Percentiles rank a stretch among this genome's conserved stretches.
These are phyloP conservation scores for Melanotaenia nigrans DNA, from an alignment of 2,797 vertebrate genomes.

Conservation along the genomic window DNA sequence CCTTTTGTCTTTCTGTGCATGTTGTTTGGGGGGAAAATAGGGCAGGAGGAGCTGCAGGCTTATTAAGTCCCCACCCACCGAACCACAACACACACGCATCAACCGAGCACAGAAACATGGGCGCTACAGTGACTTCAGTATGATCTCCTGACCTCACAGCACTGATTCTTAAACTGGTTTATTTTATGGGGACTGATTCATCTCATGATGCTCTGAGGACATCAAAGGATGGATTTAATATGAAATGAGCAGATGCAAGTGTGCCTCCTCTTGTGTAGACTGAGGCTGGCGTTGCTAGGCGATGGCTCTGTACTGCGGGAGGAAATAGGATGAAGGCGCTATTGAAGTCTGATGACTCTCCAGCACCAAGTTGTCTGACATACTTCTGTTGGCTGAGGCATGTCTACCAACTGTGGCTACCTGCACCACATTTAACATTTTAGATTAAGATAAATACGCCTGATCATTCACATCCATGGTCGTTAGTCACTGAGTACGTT, in stretches of 20 bases:
- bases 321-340: slow-evolving; percentile 38
- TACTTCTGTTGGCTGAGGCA: not conserved
- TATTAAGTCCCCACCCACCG: slow-evolving; percentile 41
- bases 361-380: slow-evolving; percentile 8
- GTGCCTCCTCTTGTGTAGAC: slow-evolving; percentile 7
- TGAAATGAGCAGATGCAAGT: slow-evolving; percentile 31
- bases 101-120: not conserved
- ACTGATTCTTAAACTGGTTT: not conserved
- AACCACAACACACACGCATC: slow-evolving; percentile 25
- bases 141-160: not conserved
- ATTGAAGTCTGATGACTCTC: slow-evolving; percentile 23
- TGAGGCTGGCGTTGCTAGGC: slow-evolving; percentile 63
- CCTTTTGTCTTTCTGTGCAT: slow-evolving; percentile 46
- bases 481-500: not conserved
- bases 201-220: slow-evolving; percentile 2
- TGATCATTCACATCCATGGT: not conserved
- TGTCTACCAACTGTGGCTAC: not conserved
- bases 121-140: slow-evolving; percentile 15
- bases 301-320: slow-evolving; percentile 34
- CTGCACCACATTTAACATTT: not conserved
- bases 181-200: not conserved
- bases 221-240: slow-evolving; percentile 33
- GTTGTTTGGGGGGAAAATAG: slow-evolving; percentile 62
- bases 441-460: not conserved
- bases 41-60: slow-evolving; percentile 72